Evolutionary conservation across 1,140 invertebrate species (phyloP), one percentile per base, ranked within the genome.

Genomic region (Rhysida immarginata): DNA sequence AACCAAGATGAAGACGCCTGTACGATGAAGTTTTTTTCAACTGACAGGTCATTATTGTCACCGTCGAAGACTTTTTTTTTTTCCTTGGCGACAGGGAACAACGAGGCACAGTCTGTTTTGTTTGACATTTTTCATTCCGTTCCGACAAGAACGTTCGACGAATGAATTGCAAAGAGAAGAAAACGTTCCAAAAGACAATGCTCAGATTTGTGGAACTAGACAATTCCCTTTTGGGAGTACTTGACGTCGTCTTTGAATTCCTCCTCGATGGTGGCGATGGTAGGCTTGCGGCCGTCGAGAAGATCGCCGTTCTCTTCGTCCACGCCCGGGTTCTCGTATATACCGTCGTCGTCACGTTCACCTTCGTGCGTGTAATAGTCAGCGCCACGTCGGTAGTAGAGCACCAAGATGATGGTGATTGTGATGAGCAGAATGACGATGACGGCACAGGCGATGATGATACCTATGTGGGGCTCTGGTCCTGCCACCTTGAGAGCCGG

Each of bases 361-460:
- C 81, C 80, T 66, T 83, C 82, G 64, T 82, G 76, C 0, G 82
- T 84, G 65, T 84, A 84, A 64, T 84, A 85, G 29, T 77, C 77
- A 11, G 81, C 81, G 0, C 80, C 76, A 58, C 82, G 79, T 18
- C 79, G 72, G 42, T 75, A 69, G 24, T 79, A 78, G 24, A 67
- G 54, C 23, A 68, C 61, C 20, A 71, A 44, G 5, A 62, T 62
- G 16, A 70, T 61, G 2, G 66, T 55, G 1, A 70, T 59, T 8
- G 66, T 55, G 1, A 68, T 57, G 2, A 72, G 52, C 5, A 74
- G 46, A 8, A 69, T 53, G 26, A 71, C 59, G 1, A 67, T 61
- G 20, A 72, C 61, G 8, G 63, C 61, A 50, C 69, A 65, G 2
- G 65, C 68, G 5, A 67, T 63, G 25, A 71, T 65, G 1, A 73